These are phyloP conservation scores for Aphaenogaster floridana DNA, from an alignment of 1,140 invertebrate species.

Conservation along the genomic window DNA sequence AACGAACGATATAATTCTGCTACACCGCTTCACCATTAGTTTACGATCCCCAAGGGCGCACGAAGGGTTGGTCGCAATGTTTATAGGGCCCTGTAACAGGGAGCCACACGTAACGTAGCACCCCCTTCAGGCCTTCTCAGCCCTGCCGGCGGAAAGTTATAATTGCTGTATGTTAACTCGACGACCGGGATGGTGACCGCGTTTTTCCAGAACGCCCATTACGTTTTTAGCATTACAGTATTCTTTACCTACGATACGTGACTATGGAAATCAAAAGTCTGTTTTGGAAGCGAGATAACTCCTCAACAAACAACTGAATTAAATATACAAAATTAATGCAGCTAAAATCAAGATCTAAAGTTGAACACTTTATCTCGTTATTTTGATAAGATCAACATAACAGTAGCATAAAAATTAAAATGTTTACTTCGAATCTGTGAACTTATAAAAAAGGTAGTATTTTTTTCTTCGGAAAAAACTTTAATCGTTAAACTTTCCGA, in stretches of 20 bases:
- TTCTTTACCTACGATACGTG: background rate
- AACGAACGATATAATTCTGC: slow-evolving; percentile 75
- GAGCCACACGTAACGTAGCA: slow-evolving; percentile 50
- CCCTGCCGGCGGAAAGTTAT: slow-evolving; percentile 79
- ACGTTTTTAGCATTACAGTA: slow-evolving; percentile 18
- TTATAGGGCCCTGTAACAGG: slow-evolving; percentile 73
- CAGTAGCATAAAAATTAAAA: slow-evolving; percentile 1
- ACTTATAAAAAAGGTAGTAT: background rate
- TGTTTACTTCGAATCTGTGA: background rate
- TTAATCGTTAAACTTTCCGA: background rate
- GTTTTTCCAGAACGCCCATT: slow-evolving; percentile 19
- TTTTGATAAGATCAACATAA: background rate
- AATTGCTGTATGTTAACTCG: slow-evolving; percentile 83
- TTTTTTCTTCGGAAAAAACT: background rate
- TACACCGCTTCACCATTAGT: slow-evolving; percentile 81
- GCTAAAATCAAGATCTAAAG: background rate
- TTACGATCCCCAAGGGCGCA: slow-evolving; percentile 82
- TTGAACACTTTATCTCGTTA: background rate
- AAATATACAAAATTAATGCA: background rate
- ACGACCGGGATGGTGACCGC: slow-evolving; percentile 29
- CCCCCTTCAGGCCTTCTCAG: slow-evolving; percentile 47
- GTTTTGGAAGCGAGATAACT: background rate
- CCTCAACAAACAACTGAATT: background rate
- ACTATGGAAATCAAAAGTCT: background rate
- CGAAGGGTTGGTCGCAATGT: slow-evolving; percentile 75